Base-by-base conservation (phyloP, 1,140 invertebrate species). In the Scaptomyza graminum region DNA sequence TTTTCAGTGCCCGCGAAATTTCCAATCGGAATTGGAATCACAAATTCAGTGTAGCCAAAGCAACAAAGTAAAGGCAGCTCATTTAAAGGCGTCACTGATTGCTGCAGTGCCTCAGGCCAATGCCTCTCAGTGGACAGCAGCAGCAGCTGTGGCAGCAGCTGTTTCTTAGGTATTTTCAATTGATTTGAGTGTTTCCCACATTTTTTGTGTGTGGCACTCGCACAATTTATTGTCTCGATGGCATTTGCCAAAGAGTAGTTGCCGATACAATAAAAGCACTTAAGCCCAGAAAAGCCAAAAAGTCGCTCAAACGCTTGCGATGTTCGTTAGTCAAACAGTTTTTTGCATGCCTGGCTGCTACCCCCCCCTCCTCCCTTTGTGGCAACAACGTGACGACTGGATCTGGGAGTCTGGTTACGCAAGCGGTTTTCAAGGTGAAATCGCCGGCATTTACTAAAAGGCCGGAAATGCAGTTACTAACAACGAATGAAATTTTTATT, bases 381-480 rank as follows among this genome's bases (percentile, higher is more conserved):
- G 28, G 12, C 52, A 47, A 12, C 52, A 47, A 37, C 16, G 16
- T 51, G 50, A 50, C 28, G 50, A 50, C 28, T 76, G 56, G 69
- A 59, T 65, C 37, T 22, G 51, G 41, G 41, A 50, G 31, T 57
- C 22, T 9, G 52, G 44, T 85, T 85, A 62, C 67, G 78, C 70
- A 85, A 85, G 31, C 70, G 15, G 31, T 68, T 71, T 85, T 85
- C 81, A 85, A 85, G 81, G 81, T 85, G 81, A 85, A 85, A 85
- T 80, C 81, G 74, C 82, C 47, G 65, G 77, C 60, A 50, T 63
- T 60, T 43, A 44, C 39, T 43, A 16, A 55, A 15, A 50, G 70
- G 46, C 79, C 67, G 79, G 79, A 82, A 82, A 74, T 77, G 56
- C 64, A 39, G 16, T 22, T 47, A 44, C 6, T 22, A 56, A 56